A percentile compares a stretch with the other conserved stretches of the same genome.
phyloP scores from a whole-genome alignment of 2,113 vertebrate species.

The western clawed frog (Xenopus tropicalis) region DNA sequence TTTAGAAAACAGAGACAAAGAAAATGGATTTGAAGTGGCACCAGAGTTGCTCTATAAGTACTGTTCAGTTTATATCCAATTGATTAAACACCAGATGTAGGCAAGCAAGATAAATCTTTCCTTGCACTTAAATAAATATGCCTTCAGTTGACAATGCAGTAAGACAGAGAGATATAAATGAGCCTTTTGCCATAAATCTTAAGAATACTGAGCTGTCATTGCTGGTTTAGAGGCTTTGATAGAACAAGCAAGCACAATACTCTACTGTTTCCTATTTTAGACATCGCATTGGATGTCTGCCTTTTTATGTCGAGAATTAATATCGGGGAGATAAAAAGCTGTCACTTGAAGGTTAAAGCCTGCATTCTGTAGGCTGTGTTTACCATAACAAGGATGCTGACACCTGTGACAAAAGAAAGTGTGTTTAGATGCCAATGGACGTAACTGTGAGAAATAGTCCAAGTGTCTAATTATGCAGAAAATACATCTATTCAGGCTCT shows the following conservation, averaged over 20 bases:
- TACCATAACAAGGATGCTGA: background rate
- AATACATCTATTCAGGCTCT: too few species aligned
- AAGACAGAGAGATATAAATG: conserved; percentile 37
- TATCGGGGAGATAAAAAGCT: conserved; percentile 1
- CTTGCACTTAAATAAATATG: conserved; percentile 33
- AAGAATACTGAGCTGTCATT: conserved; percentile 37
- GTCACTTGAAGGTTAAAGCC: conserved; percentile 3
- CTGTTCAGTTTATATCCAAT: conserved; percentile 41
- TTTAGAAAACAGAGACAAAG: conserved; percentile 16
- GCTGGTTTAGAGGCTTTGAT: conserved; percentile 36
- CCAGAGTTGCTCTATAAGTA: conserved; percentile 35
- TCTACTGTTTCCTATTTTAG: conserved; percentile 1
- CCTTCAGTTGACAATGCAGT: conserved; percentile 35
- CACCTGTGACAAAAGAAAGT: background rate
- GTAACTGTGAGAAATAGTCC: background rate
- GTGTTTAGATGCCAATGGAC: background rate
- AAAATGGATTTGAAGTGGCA: conserved; percentile 41
- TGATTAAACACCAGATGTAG: conserved; percentile 44
- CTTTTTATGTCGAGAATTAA: background rate
- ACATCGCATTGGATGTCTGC: background rate
- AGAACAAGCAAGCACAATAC: conserved; percentile 17
- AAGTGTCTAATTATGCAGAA: too few species aligned
- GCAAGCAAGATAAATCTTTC: conserved; percentile 33
- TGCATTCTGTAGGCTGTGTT: background rate
- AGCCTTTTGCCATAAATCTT: conserved; percentile 39